Conservation (phyloP, 2,888 invertebrate species). For the Stenodera caucasica region DNA sequence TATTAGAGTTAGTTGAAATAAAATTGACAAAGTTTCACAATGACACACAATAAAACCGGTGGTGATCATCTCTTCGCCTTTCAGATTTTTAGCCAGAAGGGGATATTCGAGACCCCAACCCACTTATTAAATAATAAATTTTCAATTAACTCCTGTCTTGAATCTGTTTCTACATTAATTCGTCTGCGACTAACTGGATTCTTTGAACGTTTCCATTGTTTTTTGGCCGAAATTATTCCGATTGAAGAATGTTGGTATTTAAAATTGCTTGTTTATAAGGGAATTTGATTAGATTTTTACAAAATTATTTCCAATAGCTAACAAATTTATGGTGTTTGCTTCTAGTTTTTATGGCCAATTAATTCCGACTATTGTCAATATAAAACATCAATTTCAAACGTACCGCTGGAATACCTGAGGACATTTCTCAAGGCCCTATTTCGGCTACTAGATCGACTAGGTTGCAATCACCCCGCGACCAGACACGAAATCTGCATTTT, state of each 20-base stretch:
- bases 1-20: background rate
- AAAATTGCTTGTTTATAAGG: constrained; percentile 26
- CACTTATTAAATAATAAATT: constrained; percentile 34
- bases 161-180: constrained; percentile 33
- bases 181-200: constrained; percentile 21
- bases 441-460: background rate
- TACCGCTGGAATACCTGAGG: constrained; percentile 31
- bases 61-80: background rate
- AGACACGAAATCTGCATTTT: constrained; percentile 1
- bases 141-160: constrained; percentile 33
- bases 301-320: constrained; percentile 23
- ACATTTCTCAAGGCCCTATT: background rate
- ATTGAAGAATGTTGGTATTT: constrained; percentile 15
- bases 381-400: constrained; percentile 35
- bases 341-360: constrained; percentile 32
- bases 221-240: background rate
- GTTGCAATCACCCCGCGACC: background rate
- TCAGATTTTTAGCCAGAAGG: background rate
- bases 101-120: background rate
- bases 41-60: background rate
- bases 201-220: constrained; percentile 26
- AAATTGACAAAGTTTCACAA: background rate
- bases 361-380: constrained; percentile 36
- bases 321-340: constrained; percentile 32
- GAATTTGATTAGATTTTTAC: constrained; percentile 18